Evolutionary conservation across 92 coral and sea anemone genomes (phyloP), one percentile per base, ranked within the genome.

Genomic region (Palythoa caribaeorum): DNA sequence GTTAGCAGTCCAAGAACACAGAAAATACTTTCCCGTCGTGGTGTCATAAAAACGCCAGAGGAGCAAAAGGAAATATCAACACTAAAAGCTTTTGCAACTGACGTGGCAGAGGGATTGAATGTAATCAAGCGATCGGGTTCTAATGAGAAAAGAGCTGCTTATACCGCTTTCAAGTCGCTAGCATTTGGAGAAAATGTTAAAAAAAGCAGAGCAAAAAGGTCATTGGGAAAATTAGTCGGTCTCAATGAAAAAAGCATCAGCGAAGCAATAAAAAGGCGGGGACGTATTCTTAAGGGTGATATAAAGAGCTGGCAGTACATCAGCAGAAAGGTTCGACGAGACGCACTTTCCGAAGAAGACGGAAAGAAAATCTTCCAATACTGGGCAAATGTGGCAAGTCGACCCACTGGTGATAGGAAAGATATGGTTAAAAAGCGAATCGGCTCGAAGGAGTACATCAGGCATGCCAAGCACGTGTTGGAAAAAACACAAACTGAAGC

Each of bases 1-100:
- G 83, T 73, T 9, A 48, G 68, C 83, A 90, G 92, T 55, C 89
- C 92, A 50, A 84, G 92, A 72, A 90, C 90, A 53, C 62, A 71
- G 75, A 90, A 78, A 77, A 71, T 70, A 48, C 87, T 90, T 19
- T 17, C 77, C 52, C 81, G 87, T 21, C 77, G 77, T n/a, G 78
- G 91, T 71, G 28, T 83, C 13, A n/a, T 89, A 37, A 89, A 83
- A 59, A 53, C 88, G 68, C 84, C 68, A 38, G 88, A 83, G 39
- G 88, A 89, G 57, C 52, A 83, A 14, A 89, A 75, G 79, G 68
- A 89, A 50, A 48, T 10, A 28, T 68, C 71, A 51, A 80, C 78
- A 47, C 55, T 44, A 35, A 73, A 73, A 73, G 55, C 78, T 47
- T 47, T 68, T 21, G 78, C 17, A 73, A 47, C 78, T 73, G 78